A percentile compares a stretch with the other conserved stretches of the same genome.
Conservation (phyloP, 1,140 invertebrate species). For the Pachypsylla venusta region DNA sequence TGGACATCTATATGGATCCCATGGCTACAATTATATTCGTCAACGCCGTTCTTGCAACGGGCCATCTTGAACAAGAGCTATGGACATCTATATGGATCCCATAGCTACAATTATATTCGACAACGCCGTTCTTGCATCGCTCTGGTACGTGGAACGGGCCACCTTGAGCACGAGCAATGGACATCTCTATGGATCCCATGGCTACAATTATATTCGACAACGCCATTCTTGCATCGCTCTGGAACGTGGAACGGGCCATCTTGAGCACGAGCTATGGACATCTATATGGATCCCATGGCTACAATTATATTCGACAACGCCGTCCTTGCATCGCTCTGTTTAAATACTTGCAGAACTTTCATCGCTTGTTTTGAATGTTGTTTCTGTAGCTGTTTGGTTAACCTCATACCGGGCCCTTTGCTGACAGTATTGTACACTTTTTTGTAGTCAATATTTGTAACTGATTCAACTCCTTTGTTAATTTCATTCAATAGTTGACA, state of each 20-base stretch:
- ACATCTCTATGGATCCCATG: slow-evolving; percentile 40
- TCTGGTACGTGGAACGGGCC: too few species aligned
- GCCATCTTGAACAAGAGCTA: too few species aligned
- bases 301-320: slow-evolving; percentile 64
- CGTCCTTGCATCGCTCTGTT: slow-evolving; percentile 55
- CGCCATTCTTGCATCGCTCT: slow-evolving; percentile 54
- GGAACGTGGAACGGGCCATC: too few species aligned
- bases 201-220: slow-evolving; percentile 64
- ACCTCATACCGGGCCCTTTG: slow-evolving; percentile 46
- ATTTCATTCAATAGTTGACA: slow-evolving; percentile 53
- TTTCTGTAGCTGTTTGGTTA: slow-evolving; percentile 56
- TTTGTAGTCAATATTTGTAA: slow-evolving; percentile 59
- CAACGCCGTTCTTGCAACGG: too few species aligned
- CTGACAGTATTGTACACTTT: slow-evolving; percentile 31
- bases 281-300: slow-evolving; percentile 45
- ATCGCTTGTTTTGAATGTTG: slow-evolving; percentile 60
- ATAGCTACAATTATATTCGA: too few species aligned
- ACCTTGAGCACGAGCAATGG: too few species aligned
- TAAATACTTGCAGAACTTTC: slow-evolving; percentile 52
- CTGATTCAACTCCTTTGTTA: slow-evolving; percentile 49
- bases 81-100: too few species aligned
- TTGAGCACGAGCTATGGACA: too few species aligned
- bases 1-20: too few species aligned
- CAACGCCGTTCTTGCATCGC: too few species aligned
- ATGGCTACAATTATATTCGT: too few species aligned